Percentiles rank a stretch among this genome's conserved stretches.
Conservation (phyloP, 2,888 invertebrate genomes). For the Danaus chrysippus region DNA sequence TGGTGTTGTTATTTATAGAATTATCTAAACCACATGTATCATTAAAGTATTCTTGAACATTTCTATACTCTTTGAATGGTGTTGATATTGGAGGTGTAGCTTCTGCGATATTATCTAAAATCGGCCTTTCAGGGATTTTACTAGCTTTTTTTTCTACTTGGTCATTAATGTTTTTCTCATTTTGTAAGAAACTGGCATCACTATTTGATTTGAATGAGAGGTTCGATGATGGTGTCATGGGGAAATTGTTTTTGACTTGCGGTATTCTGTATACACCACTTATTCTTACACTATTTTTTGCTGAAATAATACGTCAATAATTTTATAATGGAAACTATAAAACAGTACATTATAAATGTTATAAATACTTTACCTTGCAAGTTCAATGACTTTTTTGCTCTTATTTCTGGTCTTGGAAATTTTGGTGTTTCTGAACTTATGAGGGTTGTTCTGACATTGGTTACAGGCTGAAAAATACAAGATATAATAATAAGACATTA, state of each 20-base stretch:
- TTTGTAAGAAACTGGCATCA: constrained; percentile 64
- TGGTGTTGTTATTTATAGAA: constrained; percentile 55
- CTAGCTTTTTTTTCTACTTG: constrained; percentile 48
- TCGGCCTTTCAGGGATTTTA: constrained; percentile 41
- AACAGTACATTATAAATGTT: too few relatives aligned
- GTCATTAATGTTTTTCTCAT: constrained; percentile 60
- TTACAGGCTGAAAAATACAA: constrained; percentile 8
- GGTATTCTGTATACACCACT: constrained; percentile 62
- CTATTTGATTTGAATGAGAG: constrained; percentile 59
- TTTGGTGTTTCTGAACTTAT: constrained; percentile 49
- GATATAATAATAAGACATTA: too few relatives aligned
- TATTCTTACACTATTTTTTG: constrained; percentile 49
- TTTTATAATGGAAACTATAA: too few relatives aligned
- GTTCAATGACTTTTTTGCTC: constrained; percentile 49
- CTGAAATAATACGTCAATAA: constrained; percentile 36
- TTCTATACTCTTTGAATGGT: constrained; percentile 62
- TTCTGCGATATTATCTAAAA: constrained; percentile 53
- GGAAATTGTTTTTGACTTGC: constrained; percentile 32
- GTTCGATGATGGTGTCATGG: constrained; percentile 55
- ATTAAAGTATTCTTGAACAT: constrained; percentile 55
- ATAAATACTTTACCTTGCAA: constrained; percentile 42
- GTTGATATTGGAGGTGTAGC: constrained; percentile 60
- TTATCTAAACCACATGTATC: constrained; percentile 49
- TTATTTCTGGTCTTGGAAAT: constrained; percentile 53
- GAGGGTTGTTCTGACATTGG: constrained; percentile 39